Conservation (phyloP, 2,888 invertebrate species). For the Darwinula stevensoni region DNA sequence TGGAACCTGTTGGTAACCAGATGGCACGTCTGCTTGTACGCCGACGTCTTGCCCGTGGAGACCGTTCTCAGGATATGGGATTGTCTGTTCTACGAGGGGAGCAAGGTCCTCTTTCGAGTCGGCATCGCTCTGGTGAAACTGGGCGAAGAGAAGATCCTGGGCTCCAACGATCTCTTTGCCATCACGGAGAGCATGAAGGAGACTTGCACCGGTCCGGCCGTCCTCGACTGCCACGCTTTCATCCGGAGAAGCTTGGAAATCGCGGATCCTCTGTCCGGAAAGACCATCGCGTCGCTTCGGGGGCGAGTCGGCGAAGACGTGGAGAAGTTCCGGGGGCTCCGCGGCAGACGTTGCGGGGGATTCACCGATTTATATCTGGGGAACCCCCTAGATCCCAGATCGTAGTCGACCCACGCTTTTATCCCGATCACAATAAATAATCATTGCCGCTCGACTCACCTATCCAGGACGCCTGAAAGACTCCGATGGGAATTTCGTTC, state of each 20-base stretch:
- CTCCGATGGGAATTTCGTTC: background rate
- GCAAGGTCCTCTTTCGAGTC: constrained; percentile 67
- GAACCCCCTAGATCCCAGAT: too few relatives aligned
- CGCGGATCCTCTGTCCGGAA: too few relatives aligned
- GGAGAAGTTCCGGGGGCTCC: too few relatives aligned
- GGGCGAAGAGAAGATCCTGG: constrained; percentile 25
- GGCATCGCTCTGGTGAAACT: constrained; percentile 43
- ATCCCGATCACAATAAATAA: too few relatives aligned
- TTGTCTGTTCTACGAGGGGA: constrained; percentile 75
- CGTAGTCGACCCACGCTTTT: too few relatives aligned
- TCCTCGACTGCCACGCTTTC: constrained; percentile 60
- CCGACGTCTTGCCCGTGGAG: constrained; percentile 75
- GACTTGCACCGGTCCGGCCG: constrained; percentile 43
- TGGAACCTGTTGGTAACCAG: constrained; percentile 77
- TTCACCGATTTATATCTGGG: too few relatives aligned
- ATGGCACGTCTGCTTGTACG: constrained; percentile 82
- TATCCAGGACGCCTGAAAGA: background rate
- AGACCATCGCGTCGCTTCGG: too few relatives aligned
- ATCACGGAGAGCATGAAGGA: constrained; percentile 51
- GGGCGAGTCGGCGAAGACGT: constrained; percentile 18
- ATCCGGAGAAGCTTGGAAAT: too few relatives aligned
- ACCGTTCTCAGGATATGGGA: constrained; percentile 87
- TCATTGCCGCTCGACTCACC: background rate
- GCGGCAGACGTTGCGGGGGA: too few relatives aligned
- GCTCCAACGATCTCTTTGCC: constrained; percentile 46